Percentiles rank a stretch among this genome's conserved stretches.
Conservation (phyloP, 2,113 vertebrate species). For the Vidua macroura region DNA sequence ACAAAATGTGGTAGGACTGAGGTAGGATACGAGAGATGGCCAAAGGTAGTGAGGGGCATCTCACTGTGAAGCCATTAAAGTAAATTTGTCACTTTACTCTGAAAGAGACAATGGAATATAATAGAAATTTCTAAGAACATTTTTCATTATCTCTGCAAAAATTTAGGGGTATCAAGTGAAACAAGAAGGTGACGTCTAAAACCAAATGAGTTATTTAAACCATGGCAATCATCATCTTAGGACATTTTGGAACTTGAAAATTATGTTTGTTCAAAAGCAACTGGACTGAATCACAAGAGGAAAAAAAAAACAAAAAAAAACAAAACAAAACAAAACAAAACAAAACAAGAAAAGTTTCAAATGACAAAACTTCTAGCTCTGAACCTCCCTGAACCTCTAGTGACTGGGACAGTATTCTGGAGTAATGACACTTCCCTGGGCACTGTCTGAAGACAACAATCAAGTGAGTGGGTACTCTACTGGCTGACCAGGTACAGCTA, state of each 20-base stretch:
- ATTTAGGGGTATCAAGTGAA: neutral
- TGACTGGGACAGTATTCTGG: neutral
- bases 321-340: too few relatives aligned
- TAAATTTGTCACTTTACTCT: neutral
- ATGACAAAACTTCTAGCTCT: neutral
- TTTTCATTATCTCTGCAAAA: neutral
- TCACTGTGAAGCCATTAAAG: neutral
- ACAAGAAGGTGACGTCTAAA: neutral
- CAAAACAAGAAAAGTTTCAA: neutral
- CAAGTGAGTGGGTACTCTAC: rapidly evolving
- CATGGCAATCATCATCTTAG: neutral
- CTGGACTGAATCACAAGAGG: neutral
- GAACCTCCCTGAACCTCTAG: neutral
- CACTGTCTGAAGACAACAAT: neutral
- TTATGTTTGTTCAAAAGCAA: neutral
- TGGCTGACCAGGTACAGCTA: neutral
- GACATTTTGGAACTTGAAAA: neutral
- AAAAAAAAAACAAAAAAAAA: neutral
- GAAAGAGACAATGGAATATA: neutral
- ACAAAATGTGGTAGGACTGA: neutral
- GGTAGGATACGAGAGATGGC: neutral
- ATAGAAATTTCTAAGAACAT: neutral
- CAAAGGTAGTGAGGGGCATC: neutral
- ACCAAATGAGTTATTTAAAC: neutral
- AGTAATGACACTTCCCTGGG: neutral